Percentiles rank a stretch among this genome's conserved stretches.
Evolutionary conservation across 92 coral and sea anemone genomes (phyloP).

Genomic region (Porites evermanni): DNA sequence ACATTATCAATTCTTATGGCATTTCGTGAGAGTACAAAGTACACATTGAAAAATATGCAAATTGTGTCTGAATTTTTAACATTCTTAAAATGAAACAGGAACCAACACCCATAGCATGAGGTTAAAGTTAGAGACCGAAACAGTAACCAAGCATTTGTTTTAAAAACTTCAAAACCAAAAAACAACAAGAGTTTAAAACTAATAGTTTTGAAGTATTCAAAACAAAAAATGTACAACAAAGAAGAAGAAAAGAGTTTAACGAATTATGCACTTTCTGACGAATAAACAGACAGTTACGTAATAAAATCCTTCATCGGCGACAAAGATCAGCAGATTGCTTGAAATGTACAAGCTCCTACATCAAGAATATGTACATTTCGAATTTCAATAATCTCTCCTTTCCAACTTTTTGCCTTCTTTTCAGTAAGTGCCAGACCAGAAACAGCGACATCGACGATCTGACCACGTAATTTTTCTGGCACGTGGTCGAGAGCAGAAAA

Average conservation of each 20-base stretch:
- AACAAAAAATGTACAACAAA: no score
- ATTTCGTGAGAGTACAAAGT: not conserved
- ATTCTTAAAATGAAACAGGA: no score
- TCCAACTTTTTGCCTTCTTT: slow-evolving; percentile 36
- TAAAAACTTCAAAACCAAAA: no score
- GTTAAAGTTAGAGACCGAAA: not conserved
- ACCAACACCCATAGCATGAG: not conserved
- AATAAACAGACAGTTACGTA: no score
- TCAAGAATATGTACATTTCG: slow-evolving; percentile 56
- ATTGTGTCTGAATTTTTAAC: not conserved
- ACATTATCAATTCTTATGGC: not conserved
- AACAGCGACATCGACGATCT: slow-evolving; percentile 30
- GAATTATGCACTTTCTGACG: no score
- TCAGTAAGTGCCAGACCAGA: slow-evolving; percentile 46
- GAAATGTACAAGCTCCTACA: slow-evolving; percentile 57
- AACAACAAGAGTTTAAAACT: no score
- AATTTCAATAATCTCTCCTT: slow-evolving; percentile 47
- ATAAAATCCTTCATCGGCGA: not conserved
- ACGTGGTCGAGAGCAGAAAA: slow-evolving; percentile 36
- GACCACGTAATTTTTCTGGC: slow-evolving; percentile 58
- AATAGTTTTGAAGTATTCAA: no score
- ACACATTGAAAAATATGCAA: not conserved
- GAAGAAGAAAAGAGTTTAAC: no score
- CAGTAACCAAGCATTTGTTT: no score
- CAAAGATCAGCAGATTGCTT: not conserved